Evolutionary conservation across 2,797 vertebrate genomes (phyloP), one percentile per base, ranked within the genome.

Genomic region (Lagothrix lagotricha): DNA sequence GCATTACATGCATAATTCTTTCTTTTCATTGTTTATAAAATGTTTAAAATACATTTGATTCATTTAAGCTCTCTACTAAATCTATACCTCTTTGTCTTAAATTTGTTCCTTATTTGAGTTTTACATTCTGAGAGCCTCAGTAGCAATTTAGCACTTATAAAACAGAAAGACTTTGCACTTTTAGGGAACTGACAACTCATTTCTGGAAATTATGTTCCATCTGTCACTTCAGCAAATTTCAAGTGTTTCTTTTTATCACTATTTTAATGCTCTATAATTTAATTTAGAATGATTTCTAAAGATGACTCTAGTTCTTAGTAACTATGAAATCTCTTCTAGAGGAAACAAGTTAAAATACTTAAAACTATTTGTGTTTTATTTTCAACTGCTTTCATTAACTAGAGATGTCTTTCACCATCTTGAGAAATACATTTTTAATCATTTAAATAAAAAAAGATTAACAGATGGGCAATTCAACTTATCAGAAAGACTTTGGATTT

Each of bases 191-290:
- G 13, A 96, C 24, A 96, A 52, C 2, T 1, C 92, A 48, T 92
- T 79, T 14, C 44, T 96, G 61, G 22, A 94, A 98, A 97, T 90
- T 90, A 76, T 20, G 77, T 93, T 92, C 88, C 64, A 41, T 96
- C 39, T 97, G 79, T 87, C 64, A 96, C 58, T 97, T 98, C 75
- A 94, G 72, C 77, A 96, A 93, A 86, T 30, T 93, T 58, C 48
- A 98, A 36, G 46, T 81, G 14, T 95, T 73, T 52, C 0, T 93
- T 86, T 79, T 88, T 58, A 96, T 96, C 11, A 20, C 13, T 91
- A 50, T 73, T 81, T 97, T 91, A 88, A 67, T 4, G 1, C 0
- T 90, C 86, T 30, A 3, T 81, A 46, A 46, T 92, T 97, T 89
- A 92, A 94, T 97, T 96, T 77, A 93, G 13, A 33, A 39, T 86